A percentile compares a stretch with the other conserved stretches of the same genome.
These are phyloP conservation scores for Heterohyrax brucei DNA, from an alignment of 2,797 vertebrate species.

Conservation along the genomic window DNA sequence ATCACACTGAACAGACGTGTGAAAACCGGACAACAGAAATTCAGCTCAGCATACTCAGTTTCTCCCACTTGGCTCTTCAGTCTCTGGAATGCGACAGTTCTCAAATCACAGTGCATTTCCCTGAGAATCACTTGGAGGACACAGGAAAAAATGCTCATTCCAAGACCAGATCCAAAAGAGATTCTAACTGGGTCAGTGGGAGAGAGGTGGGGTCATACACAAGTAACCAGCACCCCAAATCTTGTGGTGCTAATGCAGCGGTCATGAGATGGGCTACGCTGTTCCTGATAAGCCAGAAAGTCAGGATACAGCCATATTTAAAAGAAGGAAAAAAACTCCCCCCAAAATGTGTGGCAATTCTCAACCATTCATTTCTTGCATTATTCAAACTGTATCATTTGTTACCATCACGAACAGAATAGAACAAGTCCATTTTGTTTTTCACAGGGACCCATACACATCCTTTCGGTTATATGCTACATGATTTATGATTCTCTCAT, in stretches of 20 bases:
- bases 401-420: background rate
- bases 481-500: background rate
- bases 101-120: background rate
- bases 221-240: background rate
- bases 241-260: background rate
- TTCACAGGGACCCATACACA: background rate
- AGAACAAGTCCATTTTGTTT: background rate
- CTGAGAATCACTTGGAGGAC: background rate
- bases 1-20: background rate
- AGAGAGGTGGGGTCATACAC: accelerated
- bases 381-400: conserved; percentile 31
- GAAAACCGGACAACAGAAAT: background rate
- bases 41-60: background rate
- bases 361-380: conserved; percentile 12
- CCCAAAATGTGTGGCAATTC: background rate
- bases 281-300: background rate
- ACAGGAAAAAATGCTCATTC: background rate
- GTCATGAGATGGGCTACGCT: background rate
- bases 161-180: background rate
- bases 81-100: background rate
- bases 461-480: background rate
- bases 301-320: background rate
- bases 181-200: background rate
- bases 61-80: background rate
- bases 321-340: background rate